These are phyloP conservation scores for Drosophila sulfurigaster DNA, from an alignment of 1,140 invertebrate species.

Conservation along the genomic window DNA sequence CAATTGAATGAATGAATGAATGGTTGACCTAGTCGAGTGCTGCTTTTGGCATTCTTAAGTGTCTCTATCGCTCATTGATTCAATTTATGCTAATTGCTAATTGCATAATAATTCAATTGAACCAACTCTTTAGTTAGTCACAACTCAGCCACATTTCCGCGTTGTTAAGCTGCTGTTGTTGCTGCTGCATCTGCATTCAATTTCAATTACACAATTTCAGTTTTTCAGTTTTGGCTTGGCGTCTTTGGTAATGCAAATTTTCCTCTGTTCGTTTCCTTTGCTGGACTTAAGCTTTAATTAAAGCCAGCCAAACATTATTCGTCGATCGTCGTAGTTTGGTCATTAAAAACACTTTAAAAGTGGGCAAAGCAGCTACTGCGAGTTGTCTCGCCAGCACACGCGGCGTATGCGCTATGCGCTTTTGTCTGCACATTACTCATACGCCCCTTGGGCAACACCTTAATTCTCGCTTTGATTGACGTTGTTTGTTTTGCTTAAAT, in stretches of 20 bases:
- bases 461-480: neutral
- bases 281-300: constrained; percentile 67
- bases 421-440: constrained; percentile 69
- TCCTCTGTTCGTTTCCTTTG: constrained; percentile 20
- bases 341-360: constrained; percentile 58
- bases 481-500: neutral
- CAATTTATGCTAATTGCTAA: constrained; percentile 83
- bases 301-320: constrained; percentile 51
- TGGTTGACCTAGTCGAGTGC: constrained; percentile 77
- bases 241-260: constrained; percentile 54
- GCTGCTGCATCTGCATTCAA: constrained; percentile 51
- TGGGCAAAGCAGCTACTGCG: constrained; percentile 10
- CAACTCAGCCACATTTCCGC: constrained; percentile 58
- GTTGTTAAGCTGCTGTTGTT: constrained; percentile 57
- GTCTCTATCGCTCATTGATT: constrained; percentile 48
- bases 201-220: constrained; percentile 57
- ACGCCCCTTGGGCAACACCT: constrained; percentile 63
- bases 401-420: constrained; percentile 60
- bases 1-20: constrained; percentile 26
- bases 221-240: neutral
- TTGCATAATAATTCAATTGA: constrained; percentile 80
- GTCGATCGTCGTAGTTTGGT: constrained; percentile 34
- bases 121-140: constrained; percentile 36
- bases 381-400: constrained; percentile 16
- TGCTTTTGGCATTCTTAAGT: constrained; percentile 62